These are phyloP conservation scores for Oncorhynchus nerka DNA, from an alignment of 2,113 vertebrate genomes.

Conservation along the genomic window DNA sequence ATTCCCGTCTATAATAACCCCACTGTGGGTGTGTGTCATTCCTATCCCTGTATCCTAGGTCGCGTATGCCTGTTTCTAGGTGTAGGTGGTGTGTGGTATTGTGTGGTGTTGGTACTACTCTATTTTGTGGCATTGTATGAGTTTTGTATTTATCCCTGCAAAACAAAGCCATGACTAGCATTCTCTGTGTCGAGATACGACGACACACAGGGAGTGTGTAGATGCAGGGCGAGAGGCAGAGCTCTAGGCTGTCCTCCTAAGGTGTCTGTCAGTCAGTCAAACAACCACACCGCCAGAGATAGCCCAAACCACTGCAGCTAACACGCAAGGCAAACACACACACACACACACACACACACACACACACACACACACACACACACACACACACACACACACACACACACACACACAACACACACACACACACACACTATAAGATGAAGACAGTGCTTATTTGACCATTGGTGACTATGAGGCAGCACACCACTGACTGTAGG, in stretches of 20 bases:
- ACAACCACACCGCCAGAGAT: slow-evolving; percentile 49
- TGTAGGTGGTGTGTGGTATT: slow-evolving; percentile 5
- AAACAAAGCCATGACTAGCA: slow-evolving; percentile 42
- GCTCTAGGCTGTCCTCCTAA: slow-evolving; percentile 74
- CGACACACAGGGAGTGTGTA: slow-evolving; percentile 15
- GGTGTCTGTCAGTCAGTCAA: slow-evolving; percentile 71
- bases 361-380: background rate
- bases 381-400: background rate
- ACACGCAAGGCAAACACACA: background rate
- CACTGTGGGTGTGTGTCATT: background rate
- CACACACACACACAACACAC: background rate
- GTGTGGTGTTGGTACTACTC: slow-evolving; percentile 15
- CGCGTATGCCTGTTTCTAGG: slow-evolving; percentile 19
- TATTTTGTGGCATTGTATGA: background rate
- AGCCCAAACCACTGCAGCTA: background rate
- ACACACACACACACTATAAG: background rate
- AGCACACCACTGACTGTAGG: too few relatives aligned
- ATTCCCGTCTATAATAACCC: background rate
- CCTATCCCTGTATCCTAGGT: background rate
- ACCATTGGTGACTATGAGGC: background rate
- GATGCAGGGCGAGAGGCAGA: slow-evolving; percentile 60
- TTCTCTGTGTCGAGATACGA: slow-evolving; percentile 20
- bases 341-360: background rate
- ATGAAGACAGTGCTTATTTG: background rate
- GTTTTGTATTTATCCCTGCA: slow-evolving; percentile 41